Evolutionary conservation across 2,113 vertebrate species (phyloP).

Genomic region (Melanerpes formicivorus): DNA sequence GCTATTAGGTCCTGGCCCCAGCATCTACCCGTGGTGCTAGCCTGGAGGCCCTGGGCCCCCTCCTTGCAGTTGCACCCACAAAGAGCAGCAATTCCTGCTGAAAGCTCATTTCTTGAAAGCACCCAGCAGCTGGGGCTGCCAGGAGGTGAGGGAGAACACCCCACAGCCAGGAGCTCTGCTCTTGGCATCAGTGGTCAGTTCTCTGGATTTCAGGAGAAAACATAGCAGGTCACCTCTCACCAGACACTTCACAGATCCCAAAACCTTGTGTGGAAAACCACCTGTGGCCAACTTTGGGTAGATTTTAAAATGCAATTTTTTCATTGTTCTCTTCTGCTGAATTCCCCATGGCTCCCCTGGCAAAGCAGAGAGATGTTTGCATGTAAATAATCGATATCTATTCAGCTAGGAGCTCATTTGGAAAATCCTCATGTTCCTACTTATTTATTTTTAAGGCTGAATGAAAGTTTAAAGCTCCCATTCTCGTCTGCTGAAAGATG

Average conservation of each 20-base stretch:
- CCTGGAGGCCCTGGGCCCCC: neutral
- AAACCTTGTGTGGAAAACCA: neutral
- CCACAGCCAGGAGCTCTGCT: fast-evolving
- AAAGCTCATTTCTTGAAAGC: neutral
- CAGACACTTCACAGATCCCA: fast-evolving
- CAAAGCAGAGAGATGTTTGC: neutral
- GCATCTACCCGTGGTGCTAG: fast-evolving
- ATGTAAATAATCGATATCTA: neutral
- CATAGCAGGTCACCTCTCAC: neutral
- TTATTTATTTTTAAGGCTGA: neutral
- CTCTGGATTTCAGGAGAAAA: neutral
- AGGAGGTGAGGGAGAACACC: neutral
- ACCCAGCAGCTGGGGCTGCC: neutral
- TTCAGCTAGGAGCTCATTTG: neutral
- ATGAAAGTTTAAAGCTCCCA: neutral
- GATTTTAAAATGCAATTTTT: neutral
- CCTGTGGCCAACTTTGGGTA: neutral
- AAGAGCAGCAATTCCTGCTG: neutral
- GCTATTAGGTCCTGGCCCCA: fast-evolving
- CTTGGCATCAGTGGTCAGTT: fast-evolving
- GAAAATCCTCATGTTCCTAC: neutral
- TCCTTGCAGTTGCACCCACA: neutral
- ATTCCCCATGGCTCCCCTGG: neutral
- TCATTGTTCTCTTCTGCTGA: neutral
- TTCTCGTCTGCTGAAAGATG: neutral